phyloP scores from a whole-genome alignment of 2,113 vertebrate genomes.

The Hippoglossus stenolepis region DNA sequence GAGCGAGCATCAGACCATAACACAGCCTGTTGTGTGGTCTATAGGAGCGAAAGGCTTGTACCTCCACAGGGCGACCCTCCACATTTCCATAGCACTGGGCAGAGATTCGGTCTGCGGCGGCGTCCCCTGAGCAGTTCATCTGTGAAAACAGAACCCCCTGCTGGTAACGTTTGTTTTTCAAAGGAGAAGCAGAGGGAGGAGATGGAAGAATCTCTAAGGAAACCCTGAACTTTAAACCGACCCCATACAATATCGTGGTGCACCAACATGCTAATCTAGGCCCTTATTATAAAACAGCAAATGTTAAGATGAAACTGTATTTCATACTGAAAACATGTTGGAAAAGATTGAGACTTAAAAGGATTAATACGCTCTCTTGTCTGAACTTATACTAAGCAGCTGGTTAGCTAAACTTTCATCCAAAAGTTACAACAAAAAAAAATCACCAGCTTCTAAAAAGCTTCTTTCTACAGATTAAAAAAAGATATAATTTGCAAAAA shows the following conservation, averaged over 20 bases:
- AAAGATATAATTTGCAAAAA: neutral
- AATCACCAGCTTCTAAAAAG: neutral
- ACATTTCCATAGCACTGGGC: constrained; percentile 81
- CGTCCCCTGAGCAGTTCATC: constrained; percentile 86
- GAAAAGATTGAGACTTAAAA: neutral
- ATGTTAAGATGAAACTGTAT: neutral
- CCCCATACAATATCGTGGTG: constrained; percentile 9
- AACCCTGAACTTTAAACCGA: constrained; percentile 1
- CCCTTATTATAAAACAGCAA: constrained; percentile 49
- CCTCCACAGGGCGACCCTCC: constrained; percentile 77
- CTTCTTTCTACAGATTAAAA: neutral
- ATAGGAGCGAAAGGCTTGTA: constrained; percentile 71
- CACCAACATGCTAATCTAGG: constrained; percentile 32
- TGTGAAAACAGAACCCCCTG: constrained; percentile 81
- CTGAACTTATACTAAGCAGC: too few relatives aligned
- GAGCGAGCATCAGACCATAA: constrained; percentile 39
- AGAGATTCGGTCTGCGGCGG: constrained; percentile 68
- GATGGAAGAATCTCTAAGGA: constrained; percentile 16
- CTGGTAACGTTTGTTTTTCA: constrained; percentile 71
- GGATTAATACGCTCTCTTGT: too few relatives aligned
- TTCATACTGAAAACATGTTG: neutral
- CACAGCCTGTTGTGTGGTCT: constrained; percentile 63
- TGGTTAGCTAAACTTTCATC: neutral
- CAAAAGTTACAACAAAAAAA: neutral
- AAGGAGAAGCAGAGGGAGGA: constrained; percentile 47